phyloP scores from a whole-genome alignment of 2,797 vertebrate species.

The Lepus townsendii region DNA sequence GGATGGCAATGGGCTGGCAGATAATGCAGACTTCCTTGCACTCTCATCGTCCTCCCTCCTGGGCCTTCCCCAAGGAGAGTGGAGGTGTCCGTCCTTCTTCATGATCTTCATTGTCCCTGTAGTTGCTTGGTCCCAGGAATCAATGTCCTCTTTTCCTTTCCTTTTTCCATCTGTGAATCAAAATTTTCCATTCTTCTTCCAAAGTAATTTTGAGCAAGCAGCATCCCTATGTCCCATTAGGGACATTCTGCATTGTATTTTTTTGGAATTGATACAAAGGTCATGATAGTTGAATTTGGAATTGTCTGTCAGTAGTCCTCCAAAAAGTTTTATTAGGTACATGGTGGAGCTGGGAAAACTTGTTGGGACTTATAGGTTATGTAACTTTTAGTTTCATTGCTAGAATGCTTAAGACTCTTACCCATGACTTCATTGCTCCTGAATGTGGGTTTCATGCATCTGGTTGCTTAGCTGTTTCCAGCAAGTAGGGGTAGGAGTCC shows the following conservation, averaged over 20 bases:
- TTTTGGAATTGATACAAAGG: constrained; percentile 23
- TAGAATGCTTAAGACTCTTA: constrained; percentile 65
- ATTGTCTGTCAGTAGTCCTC: constrained; percentile 54
- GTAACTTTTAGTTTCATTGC: constrained; percentile 66
- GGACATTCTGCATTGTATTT: constrained; percentile 52
- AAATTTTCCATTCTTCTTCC: constrained; percentile 54
- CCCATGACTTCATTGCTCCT: constrained; percentile 69
- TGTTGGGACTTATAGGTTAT: constrained; percentile 69
- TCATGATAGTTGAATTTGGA: constrained; percentile 64
- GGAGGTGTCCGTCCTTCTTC: neutral
- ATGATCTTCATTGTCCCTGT: neutral
- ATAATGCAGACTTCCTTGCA: neutral
- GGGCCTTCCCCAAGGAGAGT: neutral
- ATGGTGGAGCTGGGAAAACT: constrained; percentile 32
- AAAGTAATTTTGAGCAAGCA: constrained; percentile 41
- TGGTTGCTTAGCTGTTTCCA: constrained; percentile 74
- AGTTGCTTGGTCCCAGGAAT: constrained; percentile 9
- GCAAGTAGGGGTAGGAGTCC: constrained; percentile 67
- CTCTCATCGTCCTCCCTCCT: neutral
- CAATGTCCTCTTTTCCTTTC: constrained; percentile 10
- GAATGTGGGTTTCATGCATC: constrained; percentile 73
- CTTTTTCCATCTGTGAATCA: constrained; percentile 58
- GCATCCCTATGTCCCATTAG: constrained; percentile 47
- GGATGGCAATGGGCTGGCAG: neutral
- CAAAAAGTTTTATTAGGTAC: constrained; percentile 73